Evolutionary conservation across 2,113 vertebrate species (phyloP), one percentile per base, ranked within the genome.

Genomic region (Diphyllodes magnificus): DNA sequence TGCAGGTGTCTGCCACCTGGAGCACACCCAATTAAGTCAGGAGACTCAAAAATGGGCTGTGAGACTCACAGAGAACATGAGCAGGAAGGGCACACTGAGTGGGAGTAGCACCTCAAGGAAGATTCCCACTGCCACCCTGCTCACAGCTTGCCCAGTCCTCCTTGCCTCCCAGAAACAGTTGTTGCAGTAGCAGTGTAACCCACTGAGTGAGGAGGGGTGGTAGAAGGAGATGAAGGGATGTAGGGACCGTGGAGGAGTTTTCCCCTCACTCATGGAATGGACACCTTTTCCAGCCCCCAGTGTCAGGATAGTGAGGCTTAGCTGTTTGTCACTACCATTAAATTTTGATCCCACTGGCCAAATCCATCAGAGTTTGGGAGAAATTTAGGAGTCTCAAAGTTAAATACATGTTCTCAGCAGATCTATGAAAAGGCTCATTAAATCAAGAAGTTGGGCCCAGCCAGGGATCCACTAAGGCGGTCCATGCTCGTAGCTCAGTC

Each of bases 1-100:
- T 57, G 66, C 73, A 95, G 89, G 56, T 92, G 63, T 69, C 63
- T 89, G 70, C 81, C 70, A 87, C 63, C 70, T 93, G 83, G 30
- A 94, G 37, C 39, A 30, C 11, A 42, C 42, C 23, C 66, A 85
- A 0, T 85, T 84, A 92, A 87, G 56, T 57, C 37, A 69, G 16
- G 13, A 89, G 24, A 61, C 82, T 72, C 9, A 84, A 93, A 82
- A 82, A 82, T 1, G 7, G 25, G 18, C 65, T 79, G 56, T 27
- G 57, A 79, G 28, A 56, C 27, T 66, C 1, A 2, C 1, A 9
- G 51, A 84, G 53, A 76, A 25, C 7, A 1, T 9, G 56, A 83
- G 59, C 51, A 19, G 23, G 28, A 69, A 83, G 27, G 28, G 16
- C 1, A 2, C 1, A 8, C 37, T 12, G 11, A 23, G 39, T 60